Conservation (phyloP, 2,888 invertebrate species). For the Chloroclystis v-ata region DNA sequence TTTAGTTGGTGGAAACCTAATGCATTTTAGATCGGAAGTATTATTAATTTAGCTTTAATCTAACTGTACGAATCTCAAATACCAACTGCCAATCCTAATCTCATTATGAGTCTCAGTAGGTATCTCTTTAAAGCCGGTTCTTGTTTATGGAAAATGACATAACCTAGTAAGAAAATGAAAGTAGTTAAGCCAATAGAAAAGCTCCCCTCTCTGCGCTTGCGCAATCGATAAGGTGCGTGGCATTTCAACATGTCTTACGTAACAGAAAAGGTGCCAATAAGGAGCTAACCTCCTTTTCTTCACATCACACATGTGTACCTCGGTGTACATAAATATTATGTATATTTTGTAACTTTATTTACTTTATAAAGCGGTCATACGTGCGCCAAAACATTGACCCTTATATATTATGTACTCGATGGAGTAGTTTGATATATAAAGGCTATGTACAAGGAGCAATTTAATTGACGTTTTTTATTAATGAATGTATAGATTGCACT, state of each 20-base stretch:
- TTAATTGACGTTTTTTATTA: no score
- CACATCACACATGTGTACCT: constrained; percentile 16
- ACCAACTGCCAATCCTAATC: neutral
- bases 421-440: no score
- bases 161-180: constrained; percentile 21
- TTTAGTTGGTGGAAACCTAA: constrained; percentile 3
- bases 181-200: constrained; percentile 14
- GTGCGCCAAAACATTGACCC: no score
- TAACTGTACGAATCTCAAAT: neutral
- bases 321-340: neutral
- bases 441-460: no score
- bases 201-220: constrained; percentile 10
- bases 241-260: constrained; percentile 16
- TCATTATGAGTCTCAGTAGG: neutral
- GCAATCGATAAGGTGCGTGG: constrained; percentile 19
- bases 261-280: constrained; percentile 19
- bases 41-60: constrained; percentile 7
- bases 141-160: constrained; percentile 10
- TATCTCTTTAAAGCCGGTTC: no score
- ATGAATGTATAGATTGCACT: neutral
- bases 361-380: no score
- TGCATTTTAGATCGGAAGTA: constrained; percentile 8
- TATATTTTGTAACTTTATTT: neutral
- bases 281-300: constrained; percentile 15
- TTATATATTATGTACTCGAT: no score